Evolutionary conservation across 2,797 vertebrate species (phyloP).

Genomic region (Xenops minutus): DNA sequence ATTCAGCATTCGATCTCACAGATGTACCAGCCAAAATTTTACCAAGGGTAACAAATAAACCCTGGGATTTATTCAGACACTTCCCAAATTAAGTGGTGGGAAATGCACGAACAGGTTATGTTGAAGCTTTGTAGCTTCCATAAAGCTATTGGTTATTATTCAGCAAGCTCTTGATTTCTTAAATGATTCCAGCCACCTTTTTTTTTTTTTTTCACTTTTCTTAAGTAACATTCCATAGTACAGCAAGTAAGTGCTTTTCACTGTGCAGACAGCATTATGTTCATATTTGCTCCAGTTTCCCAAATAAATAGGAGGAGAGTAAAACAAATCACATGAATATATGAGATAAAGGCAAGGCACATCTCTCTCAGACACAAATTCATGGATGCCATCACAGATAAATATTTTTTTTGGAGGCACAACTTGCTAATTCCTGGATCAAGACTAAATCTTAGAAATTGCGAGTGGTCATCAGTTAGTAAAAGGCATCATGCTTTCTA

Average conservation of each 20-base stretch:
- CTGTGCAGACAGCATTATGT: neutral
- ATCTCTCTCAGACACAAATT: neutral
- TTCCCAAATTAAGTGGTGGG: neutral
- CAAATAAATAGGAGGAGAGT: neutral
- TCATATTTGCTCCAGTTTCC: neutral
- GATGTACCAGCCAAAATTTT: neutral
- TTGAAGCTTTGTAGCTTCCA: neutral
- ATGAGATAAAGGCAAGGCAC: neutral
- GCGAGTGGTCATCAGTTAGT: neutral
- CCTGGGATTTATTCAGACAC: neutral
- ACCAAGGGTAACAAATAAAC: neutral
- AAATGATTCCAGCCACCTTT: neutral
- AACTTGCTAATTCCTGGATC: neutral
- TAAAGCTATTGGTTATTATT: neutral
- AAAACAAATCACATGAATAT: neutral
- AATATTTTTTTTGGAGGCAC: neutral
- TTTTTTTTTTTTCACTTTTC: neutral
- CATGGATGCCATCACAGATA: neutral
- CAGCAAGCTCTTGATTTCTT: neutral
- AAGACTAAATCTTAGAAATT: neutral
- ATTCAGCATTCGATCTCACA: neutral
- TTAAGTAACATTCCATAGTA: neutral
- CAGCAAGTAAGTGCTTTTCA: neutral
- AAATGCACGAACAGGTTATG: neutral
- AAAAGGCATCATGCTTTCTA: neutral